Conservation (phyloP, 2,113 vertebrate genomes). For the Lynx canadensis region DNA sequence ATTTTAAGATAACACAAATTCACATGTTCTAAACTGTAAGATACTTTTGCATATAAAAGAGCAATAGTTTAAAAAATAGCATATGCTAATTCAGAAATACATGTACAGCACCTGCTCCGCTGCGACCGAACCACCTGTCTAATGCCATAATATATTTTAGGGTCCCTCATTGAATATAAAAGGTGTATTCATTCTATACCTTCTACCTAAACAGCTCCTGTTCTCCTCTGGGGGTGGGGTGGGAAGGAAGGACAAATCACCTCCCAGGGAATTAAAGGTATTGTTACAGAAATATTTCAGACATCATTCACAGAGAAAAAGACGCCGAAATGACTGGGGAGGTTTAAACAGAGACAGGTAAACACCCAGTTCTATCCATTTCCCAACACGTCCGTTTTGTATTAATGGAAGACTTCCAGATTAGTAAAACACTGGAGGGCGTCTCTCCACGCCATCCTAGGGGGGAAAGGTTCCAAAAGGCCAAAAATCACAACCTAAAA, state of each 20-base stretch:
- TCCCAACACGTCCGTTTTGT: conserved; percentile 44
- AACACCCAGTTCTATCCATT: conserved; percentile 44
- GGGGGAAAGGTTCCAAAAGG: conserved; percentile 60
- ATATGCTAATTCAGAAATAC: conserved; percentile 67
- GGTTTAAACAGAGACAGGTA: conserved; percentile 53
- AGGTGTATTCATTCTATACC: conserved; percentile 35
- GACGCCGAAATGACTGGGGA: neutral
- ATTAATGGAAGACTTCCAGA: conserved; percentile 74
- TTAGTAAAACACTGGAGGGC: conserved; percentile 72
- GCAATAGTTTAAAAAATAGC: conserved; percentile 50
- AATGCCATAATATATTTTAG: conserved; percentile 58
- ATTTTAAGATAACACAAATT: conserved; percentile 56
- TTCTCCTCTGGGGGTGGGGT: conserved; percentile 24
- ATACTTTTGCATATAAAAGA: conserved; percentile 49
- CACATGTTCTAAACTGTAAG: neutral
- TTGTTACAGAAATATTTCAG: conserved; percentile 30
- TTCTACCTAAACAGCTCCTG: conserved; percentile 40
- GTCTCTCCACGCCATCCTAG: conserved; percentile 61
- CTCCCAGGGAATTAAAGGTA: conserved; percentile 39
- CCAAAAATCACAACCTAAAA: conserved; percentile 69
- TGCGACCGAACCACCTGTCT: conserved; percentile 66
- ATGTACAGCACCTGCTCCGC: conserved; percentile 61
- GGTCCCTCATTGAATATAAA: conserved; percentile 3
- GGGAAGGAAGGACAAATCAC: conserved; percentile 32
- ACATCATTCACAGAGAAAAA: conserved; percentile 2